phyloP scores from a whole-genome alignment of 1,140 invertebrate genomes.

The Magallana ariakensis region DNA sequence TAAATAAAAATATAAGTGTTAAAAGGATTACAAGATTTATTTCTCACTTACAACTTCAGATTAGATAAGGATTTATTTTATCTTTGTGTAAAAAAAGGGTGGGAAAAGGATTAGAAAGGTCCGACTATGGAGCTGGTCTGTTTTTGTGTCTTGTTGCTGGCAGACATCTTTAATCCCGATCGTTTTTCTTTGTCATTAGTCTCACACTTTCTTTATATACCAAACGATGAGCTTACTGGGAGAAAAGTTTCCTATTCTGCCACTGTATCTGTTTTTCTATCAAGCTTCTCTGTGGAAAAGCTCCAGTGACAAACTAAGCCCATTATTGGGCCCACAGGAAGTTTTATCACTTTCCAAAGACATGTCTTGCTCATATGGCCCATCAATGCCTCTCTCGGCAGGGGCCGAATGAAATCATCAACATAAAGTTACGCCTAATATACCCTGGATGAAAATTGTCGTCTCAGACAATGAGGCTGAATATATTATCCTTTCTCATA shows the following conservation, averaged over 20 bases:
- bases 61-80: neutral
- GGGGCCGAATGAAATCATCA: conserved; percentile 39
- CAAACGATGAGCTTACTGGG: neutral
- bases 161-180: neutral
- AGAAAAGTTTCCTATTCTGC: neutral
- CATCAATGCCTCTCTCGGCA: neutral
- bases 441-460: conserved; percentile 34
- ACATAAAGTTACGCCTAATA: conserved; percentile 49
- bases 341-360: conserved; percentile 27
- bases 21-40: neutral
- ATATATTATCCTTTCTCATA: conserved; percentile 47
- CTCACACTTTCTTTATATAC: conserved; percentile 1
- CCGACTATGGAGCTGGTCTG: neutral
- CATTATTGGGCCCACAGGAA: conserved; percentile 6
- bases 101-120: neutral
- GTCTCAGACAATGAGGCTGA: conserved; percentile 24
- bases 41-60: neutral
- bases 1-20: neutral
- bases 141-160: neutral
- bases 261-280: conserved; percentile 12
- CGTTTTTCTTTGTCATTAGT: neutral
- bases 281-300: neutral
- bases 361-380: neutral
- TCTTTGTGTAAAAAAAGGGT: neutral
- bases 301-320: neutral